phyloP scores from a whole-genome alignment of 2,113 vertebrate species.

The Thryonomys swinderianus region DNA sequence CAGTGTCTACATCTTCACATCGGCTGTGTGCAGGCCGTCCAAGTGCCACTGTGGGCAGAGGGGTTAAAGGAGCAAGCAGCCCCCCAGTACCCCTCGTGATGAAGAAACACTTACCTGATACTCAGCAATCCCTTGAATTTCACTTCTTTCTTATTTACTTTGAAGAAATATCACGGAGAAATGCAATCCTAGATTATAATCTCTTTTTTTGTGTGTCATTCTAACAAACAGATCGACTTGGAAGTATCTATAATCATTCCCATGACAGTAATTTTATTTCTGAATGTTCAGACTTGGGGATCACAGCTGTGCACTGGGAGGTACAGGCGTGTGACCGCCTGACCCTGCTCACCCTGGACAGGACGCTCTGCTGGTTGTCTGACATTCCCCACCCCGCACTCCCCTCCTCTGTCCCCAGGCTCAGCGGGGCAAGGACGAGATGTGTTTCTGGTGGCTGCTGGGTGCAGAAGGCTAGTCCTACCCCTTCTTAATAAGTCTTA shows the following conservation, averaged over 20 bases:
- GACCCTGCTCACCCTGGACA: neutral
- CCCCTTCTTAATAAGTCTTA: neutral
- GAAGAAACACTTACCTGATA: neutral
- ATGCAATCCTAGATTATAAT: neutral
- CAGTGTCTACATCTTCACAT: slow-evolving; percentile 17
- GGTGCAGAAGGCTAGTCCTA: neutral
- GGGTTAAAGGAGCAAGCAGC: neutral
- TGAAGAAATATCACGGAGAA: neutral
- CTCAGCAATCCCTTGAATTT: neutral
- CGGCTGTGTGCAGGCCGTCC: neutral
- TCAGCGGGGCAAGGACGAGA: no score
- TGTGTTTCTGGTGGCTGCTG: neutral
- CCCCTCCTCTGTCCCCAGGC: neutral
- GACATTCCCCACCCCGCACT: neutral
- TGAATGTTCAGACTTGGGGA: neutral
- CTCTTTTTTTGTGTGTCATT: neutral
- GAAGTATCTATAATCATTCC: neutral
- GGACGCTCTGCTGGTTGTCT: neutral
- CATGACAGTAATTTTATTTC: slow-evolving; percentile 34
- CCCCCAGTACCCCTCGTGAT: neutral
- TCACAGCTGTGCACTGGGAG: neutral
- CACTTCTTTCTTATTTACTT: neutral
- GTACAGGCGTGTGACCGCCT: neutral
- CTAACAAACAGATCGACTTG: neutral
- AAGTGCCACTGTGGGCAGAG: neutral